Conservation (phyloP, 2,888 invertebrate genomes). For the Erebia ligea region DNA sequence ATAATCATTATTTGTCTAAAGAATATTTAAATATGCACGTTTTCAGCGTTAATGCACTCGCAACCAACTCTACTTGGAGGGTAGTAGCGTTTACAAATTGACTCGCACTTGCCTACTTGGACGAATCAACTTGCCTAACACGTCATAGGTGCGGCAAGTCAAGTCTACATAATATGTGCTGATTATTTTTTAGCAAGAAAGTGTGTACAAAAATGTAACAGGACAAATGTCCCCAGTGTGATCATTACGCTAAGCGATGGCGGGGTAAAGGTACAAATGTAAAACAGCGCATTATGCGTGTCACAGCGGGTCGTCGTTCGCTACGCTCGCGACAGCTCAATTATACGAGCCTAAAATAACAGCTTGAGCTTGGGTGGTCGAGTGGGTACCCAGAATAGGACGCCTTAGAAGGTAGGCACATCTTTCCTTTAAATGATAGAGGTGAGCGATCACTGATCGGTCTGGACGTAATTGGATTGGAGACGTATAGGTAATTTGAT, state of each 20-base stretch:
- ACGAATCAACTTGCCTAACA: too few relatives aligned
- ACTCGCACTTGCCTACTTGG: too few relatives aligned
- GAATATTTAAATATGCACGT: too few relatives aligned
- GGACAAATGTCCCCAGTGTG: background rate
- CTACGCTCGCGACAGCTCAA: slow-evolving; percentile 72
- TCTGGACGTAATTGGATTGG: slow-evolving; percentile 18
- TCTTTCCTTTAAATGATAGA: slow-evolving; percentile 40
- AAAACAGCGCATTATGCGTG: slow-evolving; percentile 70
- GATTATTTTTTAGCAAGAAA: background rate
- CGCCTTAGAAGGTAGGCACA: slow-evolving; percentile 57
- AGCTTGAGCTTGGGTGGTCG: slow-evolving; percentile 53
- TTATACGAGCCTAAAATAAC: slow-evolving; percentile 80
- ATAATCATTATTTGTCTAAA: too few relatives aligned
- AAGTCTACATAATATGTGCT: too few relatives aligned
- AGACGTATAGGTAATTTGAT: slow-evolving; percentile 11
- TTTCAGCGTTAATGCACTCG: too few relatives aligned
- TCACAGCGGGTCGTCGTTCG: slow-evolving; percentile 62
- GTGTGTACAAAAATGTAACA: background rate
- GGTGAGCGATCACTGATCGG: slow-evolving; percentile 18
- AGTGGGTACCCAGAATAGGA: slow-evolving; percentile 65
- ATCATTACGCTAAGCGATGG: slow-evolving; percentile 32
- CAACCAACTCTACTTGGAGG: too few relatives aligned
- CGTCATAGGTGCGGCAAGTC: too few relatives aligned
- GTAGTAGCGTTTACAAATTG: too few relatives aligned
- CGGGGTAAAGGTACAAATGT: slow-evolving; percentile 54